Percentiles rank a stretch among this genome's conserved stretches.
Conservation (phyloP, 1,140 invertebrate species). For the Leptonema lineaticorne region DNA sequence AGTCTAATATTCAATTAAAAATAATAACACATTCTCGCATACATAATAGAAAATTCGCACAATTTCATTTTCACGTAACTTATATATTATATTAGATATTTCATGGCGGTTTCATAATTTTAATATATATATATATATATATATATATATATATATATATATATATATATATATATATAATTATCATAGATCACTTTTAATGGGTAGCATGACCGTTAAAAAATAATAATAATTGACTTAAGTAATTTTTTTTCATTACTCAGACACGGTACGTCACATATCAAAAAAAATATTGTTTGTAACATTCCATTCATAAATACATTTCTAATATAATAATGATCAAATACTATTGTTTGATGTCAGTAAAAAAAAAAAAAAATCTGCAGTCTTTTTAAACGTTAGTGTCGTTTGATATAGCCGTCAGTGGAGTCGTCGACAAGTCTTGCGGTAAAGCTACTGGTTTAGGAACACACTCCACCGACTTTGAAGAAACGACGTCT, state of each 20-base stretch:
- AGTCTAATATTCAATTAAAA: too few relatives aligned
- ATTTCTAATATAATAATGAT: background rate
- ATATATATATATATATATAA: background rate
- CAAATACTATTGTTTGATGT: background rate
- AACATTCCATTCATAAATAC: background rate
- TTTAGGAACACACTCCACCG: constrained; percentile 26
- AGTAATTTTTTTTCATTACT: background rate
- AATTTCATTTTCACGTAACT: too few relatives aligned
- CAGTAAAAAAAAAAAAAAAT: background rate
- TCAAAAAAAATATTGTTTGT: background rate
- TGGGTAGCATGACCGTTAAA: background rate
- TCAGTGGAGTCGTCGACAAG: constrained; percentile 34
- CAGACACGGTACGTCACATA: background rate
- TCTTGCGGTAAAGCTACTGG: constrained; percentile 33
- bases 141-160: background rate
- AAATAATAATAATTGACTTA: constrained; percentile 9
- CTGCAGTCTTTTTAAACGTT: constrained; percentile 2
- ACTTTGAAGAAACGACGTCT: constrained; percentile 22
- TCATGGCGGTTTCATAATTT: too few relatives aligned
- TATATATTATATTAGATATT: too few relatives aligned
- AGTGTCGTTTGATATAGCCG: constrained; percentile 44
- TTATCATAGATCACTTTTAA: constrained; percentile 13
- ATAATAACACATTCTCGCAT: too few relatives aligned
- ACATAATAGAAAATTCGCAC: too few relatives aligned
- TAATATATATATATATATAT: background rate